Evolutionary conservation across 1,140 invertebrate species (phyloP).

Genomic region (Bombus confusus): DNA sequence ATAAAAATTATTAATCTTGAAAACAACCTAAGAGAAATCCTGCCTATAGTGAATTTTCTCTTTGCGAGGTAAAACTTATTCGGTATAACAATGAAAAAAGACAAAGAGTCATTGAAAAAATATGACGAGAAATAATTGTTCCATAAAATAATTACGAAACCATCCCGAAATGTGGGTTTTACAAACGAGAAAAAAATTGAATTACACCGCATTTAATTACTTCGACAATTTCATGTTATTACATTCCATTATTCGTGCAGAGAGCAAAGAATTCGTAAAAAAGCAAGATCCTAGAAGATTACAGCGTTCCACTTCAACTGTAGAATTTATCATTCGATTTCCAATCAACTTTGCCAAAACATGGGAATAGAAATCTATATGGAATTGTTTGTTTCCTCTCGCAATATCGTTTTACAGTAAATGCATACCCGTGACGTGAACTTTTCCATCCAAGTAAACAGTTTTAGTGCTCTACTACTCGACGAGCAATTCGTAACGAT

Average conservation of each 20-base stretch:
- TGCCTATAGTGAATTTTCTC: not conserved
- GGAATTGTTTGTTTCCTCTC: slow-evolving; percentile 14
- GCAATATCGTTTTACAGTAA: slow-evolving; percentile 12
- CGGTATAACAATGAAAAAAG: not conserved
- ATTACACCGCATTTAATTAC: slow-evolving; percentile 54
- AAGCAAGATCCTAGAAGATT: not conserved
- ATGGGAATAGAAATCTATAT: slow-evolving; percentile 13
- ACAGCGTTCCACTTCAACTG: slow-evolving; percentile 16
- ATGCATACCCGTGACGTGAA: slow-evolving; percentile 25
- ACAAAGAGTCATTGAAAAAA: not conserved
- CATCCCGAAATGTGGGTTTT: slow-evolving; percentile 14
- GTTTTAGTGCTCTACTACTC: not conserved
- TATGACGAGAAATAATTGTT: not conserved
- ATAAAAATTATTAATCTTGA: too few relatives aligned
- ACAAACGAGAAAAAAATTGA: not conserved
- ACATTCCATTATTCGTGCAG: slow-evolving; percentile 23
- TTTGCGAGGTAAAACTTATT: not conserved
- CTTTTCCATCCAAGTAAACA: slow-evolving; percentile 30
- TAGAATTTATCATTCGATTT: slow-evolving; percentile 49
- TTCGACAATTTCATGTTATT: slow-evolving; percentile 32
- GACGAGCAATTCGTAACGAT: not conserved
- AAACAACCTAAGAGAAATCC: not conserved
- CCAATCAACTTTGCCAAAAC: slow-evolving; percentile 33
- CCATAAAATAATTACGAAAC: slow-evolving; percentile 43
- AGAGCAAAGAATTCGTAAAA: not conserved